phyloP scores from a whole-genome alignment of 2,113 vertebrate species.

The Tapirus terrestris region DNA sequence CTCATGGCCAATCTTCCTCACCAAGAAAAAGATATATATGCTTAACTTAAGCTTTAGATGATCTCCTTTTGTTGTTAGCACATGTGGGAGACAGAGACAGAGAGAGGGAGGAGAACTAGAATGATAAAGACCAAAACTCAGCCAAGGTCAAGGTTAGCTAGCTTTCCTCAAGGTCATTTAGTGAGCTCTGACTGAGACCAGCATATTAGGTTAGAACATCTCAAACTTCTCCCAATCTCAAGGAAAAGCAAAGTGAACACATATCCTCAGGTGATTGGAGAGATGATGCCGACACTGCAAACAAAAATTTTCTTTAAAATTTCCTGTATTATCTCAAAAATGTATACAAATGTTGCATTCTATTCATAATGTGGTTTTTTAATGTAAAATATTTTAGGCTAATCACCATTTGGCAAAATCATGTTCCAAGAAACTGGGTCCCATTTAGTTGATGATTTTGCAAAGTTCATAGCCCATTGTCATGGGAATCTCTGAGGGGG shows the following conservation, averaged over 20 bases:
- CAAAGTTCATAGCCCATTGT: neutral
- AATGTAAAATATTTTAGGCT: constrained; percentile 11
- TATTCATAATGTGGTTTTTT: neutral
- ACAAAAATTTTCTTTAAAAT: neutral
- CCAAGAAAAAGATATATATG: too few species aligned
- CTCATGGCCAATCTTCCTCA: too few species aligned
- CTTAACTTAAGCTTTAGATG: neutral
- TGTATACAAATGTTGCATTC: neutral
- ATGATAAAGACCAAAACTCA: neutral
- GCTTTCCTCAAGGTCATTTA: constrained; percentile 6
- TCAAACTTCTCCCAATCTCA: neutral
- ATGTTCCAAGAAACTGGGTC: neutral
- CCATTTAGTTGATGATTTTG: neutral
- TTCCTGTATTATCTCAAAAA: neutral
- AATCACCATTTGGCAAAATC: neutral
- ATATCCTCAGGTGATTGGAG: neutral
- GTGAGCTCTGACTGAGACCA: neutral
- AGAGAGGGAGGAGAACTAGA: neutral
- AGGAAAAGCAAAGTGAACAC: neutral
- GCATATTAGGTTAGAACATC: neutral
- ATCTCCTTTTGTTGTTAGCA: neutral
- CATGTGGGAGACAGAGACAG: neutral
- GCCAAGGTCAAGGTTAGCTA: neutral
- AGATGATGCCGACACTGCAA: neutral
- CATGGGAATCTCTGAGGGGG: neutral